Conservation (phyloP, 2,113 vertebrate species). For the Porphyrio hochstetteri region DNA sequence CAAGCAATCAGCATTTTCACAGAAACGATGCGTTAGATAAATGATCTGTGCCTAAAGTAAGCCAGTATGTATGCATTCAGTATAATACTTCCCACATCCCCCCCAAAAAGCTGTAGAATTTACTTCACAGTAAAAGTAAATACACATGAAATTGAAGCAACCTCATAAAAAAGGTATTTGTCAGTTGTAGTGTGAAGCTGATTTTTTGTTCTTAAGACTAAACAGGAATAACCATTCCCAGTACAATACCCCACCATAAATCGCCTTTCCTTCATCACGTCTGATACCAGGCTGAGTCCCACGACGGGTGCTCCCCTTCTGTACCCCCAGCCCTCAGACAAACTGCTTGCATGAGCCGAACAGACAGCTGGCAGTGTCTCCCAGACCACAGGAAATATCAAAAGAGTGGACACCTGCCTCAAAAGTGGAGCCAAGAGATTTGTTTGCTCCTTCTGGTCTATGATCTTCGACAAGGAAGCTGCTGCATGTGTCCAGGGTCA, state of each 20-base stretch:
- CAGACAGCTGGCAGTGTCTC: conserved; percentile 44
- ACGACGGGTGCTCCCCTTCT: neutral
- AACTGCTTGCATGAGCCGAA: neutral
- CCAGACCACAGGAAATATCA: conserved; percentile 56
- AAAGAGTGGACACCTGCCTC: conserved; percentile 64
- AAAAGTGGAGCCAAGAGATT: conserved; percentile 60
- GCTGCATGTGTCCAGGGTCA: conserved; percentile 48
- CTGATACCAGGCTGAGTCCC: neutral
- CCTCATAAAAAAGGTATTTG: neutral
- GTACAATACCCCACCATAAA: neutral
- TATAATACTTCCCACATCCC: neutral
- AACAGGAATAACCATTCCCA: neutral
- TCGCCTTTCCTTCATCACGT: neutral
- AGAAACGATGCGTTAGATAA: neutral
- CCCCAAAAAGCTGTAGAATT: neutral
- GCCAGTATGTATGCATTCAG: neutral
- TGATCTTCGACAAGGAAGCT: conserved; percentile 54
- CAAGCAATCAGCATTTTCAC: neutral
- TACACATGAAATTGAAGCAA: neutral
- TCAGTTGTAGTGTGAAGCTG: neutral
- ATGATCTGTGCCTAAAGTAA: neutral
- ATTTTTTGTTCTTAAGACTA: neutral
- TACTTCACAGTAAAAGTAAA: neutral
- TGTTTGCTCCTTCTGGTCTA: conserved; percentile 61
- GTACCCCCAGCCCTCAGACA: neutral